Percentiles rank a stretch among this genome's conserved stretches.
Evolutionary conservation across 92 coral and sea anemone species (phyloP).

Genomic region (Scolanthus callimorphus): DNA sequence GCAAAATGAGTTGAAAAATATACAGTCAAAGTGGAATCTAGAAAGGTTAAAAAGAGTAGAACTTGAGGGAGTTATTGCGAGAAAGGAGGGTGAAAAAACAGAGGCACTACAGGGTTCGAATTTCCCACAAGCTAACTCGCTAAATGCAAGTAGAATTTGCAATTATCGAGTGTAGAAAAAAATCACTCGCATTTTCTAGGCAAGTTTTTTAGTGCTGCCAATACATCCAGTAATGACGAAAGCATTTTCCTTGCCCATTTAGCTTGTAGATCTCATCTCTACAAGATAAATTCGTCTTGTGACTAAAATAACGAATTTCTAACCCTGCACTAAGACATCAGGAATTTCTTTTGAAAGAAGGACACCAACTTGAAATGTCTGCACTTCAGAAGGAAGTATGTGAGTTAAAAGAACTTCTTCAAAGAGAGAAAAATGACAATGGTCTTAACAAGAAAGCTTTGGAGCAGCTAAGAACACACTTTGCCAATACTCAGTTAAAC

Average conservation of each 20-base stretch:
- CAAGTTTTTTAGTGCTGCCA: too few relatives aligned
- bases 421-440: conserved; percentile 66
- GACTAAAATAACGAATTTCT: too few relatives aligned
- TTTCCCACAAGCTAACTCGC: too few relatives aligned
- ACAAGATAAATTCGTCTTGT: too few relatives aligned
- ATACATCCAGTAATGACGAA: too few relatives aligned
- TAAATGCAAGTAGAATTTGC: too few relatives aligned
- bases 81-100: conserved; percentile 44
- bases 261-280: too few relatives aligned
- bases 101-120: too few relatives aligned
- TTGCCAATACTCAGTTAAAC: conserved; percentile 49
- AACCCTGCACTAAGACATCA: conserved; percentile 18
- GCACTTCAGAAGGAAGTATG: conserved; percentile 45
- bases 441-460: conserved; percentile 71
- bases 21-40: conserved; percentile 40
- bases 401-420: conserved; percentile 31
- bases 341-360: conserved; percentile 51
- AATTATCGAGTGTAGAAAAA: too few relatives aligned
- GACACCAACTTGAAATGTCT: conserved; percentile 43
- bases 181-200: too few relatives aligned
- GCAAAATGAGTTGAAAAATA: conserved; percentile 23
- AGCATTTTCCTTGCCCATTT: too few relatives aligned
- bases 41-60: conserved; percentile 49
- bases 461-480: conserved; percentile 81
- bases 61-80: conserved; percentile 29